Base-by-base conservation (phyloP, 2,797 vertebrate genomes). In the Sebastes flavidus region DNA sequence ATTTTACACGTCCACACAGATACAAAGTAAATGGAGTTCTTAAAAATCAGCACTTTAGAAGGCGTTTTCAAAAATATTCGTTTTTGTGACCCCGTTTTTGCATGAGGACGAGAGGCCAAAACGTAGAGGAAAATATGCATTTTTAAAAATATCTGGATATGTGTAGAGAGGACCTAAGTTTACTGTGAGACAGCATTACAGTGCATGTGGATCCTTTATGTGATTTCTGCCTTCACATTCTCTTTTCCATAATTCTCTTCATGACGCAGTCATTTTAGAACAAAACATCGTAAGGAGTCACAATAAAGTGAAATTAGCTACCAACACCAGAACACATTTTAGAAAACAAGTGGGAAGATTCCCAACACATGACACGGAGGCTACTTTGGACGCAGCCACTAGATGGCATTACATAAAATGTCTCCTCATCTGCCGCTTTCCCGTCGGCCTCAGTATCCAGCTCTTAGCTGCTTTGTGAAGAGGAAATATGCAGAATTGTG, bases 401-500 rank as follows among this genome's bases (percentile, higher is more conserved):
- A 65, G 56, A 80, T 77, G 80, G 62, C 22, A 46, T 75, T 46
- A 42, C 29, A 72, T 12, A 79, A 68, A 83, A 67, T n/a, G 22
- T 68, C 52, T 61, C 30, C 29, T 55, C 16, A 25, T 49, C n/a
- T 67, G n/a, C 29, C 54, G 32, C 16, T 75, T 54, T 38, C 11
- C 38, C 46, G 42, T 29, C 22, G 22, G 58, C 58, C 68, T 76
- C 49, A 60, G 61, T 60, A 75, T 63, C 8, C 56, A 61, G 65
- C 54, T 72, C 77, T 62, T 52, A 8, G 68, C 67, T 77, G 72
- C 75, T 75, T 58, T 74, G 77, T 71, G 70, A 59, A 27, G 65
- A 62, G 58, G 32, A 54, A 73, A 73, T 83, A 29, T 81, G 29
- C 27, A 5, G 61, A 30, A 82, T 77, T 87, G 82, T 81, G 79